These are phyloP conservation scores for Euura lappo DNA, from an alignment of 1,140 invertebrate genomes.

Conservation along the genomic window DNA sequence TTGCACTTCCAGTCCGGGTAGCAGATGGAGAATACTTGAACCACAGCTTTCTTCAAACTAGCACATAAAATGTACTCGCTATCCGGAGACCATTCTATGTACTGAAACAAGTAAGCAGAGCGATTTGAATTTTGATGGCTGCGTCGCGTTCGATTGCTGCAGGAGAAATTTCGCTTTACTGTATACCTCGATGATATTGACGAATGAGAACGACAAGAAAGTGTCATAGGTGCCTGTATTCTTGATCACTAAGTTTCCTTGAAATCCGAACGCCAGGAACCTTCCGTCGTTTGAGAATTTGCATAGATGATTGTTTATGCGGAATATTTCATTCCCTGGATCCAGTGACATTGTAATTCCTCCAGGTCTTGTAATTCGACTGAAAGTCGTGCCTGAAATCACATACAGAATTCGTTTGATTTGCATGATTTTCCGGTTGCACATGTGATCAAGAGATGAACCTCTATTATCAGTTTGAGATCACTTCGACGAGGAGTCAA, in stretches of 20 bases:
- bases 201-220: conserved; percentile 40
- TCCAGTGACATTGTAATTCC: conserved; percentile 10
- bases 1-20: conserved; percentile 53
- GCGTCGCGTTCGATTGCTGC: background rate
- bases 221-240: conserved; percentile 35
- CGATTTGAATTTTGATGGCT: background rate
- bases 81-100: conserved; percentile 51
- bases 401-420: background rate
- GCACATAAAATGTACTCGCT: conserved; percentile 51
- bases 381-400: background rate
- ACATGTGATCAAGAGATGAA: background rate
- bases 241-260: conserved; percentile 46
- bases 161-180: background rate
- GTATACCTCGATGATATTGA: conserved; percentile 51
- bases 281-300: conserved; percentile 49
- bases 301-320: conserved; percentile 51
- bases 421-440: background rate
- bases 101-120: conserved; percentile 31
- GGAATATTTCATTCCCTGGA: conserved; percentile 34
- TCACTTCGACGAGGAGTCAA: no score
- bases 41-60: conserved; percentile 44
- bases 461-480: no score
- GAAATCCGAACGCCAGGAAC: conserved; percentile 48
- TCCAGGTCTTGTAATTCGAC: background rate
- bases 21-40: conserved; percentile 48